Evolutionary conservation across 2,113 vertebrate species (phyloP).

Genomic region (Pipra filicauda): DNA sequence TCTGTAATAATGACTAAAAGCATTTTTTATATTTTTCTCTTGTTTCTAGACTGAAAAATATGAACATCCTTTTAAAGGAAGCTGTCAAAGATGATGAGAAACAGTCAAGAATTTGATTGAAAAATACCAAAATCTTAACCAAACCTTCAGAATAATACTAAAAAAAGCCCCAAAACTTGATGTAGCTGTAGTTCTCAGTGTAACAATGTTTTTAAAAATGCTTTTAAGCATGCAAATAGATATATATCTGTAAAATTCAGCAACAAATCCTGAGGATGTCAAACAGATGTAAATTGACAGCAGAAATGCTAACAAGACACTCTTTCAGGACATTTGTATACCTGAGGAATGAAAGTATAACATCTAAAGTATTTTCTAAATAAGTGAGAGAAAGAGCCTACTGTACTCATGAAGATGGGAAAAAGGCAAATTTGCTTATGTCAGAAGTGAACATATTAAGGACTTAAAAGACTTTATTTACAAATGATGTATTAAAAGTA

Average conservation of each 20-base stretch:
- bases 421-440: neutral
- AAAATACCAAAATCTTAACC: neutral
- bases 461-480: neutral
- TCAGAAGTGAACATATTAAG: neutral
- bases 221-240: neutral
- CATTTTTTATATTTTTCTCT: neutral
- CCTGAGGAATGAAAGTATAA: neutral
- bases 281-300: neutral
- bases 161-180: neutral
- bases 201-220: neutral
- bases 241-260: neutral
- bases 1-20: neutral
- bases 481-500: neutral
- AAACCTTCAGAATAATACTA: neutral
- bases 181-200: neutral
- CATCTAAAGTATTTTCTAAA: neutral
- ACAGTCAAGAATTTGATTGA: neutral
- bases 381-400: neutral
- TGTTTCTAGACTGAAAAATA: neutral
- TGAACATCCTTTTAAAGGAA: neutral
- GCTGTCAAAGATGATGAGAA: neutral
- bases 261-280: neutral
- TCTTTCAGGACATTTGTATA: neutral
- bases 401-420: neutral
- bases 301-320: neutral